Base-by-base conservation (phyloP, 2,888 invertebrate species). In the Encarsia formosa region DNA sequence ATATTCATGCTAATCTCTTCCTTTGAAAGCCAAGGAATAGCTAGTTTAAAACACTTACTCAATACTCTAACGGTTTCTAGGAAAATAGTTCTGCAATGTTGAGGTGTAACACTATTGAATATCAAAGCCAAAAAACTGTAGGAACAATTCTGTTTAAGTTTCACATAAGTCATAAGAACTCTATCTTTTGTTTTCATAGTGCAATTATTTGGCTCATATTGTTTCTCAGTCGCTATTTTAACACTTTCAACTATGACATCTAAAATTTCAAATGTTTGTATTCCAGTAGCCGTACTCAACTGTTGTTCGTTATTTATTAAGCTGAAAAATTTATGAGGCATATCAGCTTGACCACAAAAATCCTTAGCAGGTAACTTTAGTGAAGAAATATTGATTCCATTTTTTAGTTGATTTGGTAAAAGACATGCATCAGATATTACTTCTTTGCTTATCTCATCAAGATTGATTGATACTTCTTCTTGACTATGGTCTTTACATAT, bases 301-400 rank as follows among this genome's bases (percentile, higher is more conserved):
- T 57, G 19, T 9, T 5, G 13, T 4, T 56, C 48, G 32, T 6
- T 55, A 5, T 53, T 49, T 18, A 58, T 35, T 20, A 38, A 37
- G 22, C 47, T n/a, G 34, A 42, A 13, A 39, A 52, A 49, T 18
- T 34, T 44, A 32, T 45, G 32, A 6, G 47, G 24, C 5, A 38
- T 42, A 5, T 24, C 31, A 22, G 43, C 16, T 39, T 52, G 41
- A 22, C n/a, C 3, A 23, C n/a, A 45, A 22, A n/a, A 13, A 4
- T 22, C n/a, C 23, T 45, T 29, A 23, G 9, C 8, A 4, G 8
- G 19, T n/a, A 47, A 50, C 61, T 62, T 40, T 61, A 59, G 22
- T 53, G 37, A 2, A 60, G 61, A 50, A 58, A 58, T 2, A 59
- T 59, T 19, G 40, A 31, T n/a, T 58, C 32, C 39, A 31, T 52